Conservation (phyloP, 2,113 vertebrate species). For the Heterochromis multidens region DNA sequence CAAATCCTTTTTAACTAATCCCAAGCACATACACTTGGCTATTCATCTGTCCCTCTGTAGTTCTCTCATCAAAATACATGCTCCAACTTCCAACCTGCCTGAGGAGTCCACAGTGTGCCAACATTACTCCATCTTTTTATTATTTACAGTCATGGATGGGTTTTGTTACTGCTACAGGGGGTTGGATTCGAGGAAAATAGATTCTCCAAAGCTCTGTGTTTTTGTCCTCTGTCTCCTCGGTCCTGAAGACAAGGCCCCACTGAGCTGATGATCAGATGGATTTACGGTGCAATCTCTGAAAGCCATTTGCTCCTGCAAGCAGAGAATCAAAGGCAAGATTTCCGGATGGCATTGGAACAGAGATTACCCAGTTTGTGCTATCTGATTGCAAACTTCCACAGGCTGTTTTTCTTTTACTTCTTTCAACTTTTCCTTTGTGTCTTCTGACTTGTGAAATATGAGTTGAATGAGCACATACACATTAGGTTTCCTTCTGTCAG, state of each 20-base stretch:
- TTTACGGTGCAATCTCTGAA: conserved; percentile 68
- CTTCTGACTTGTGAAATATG: conserved; percentile 24
- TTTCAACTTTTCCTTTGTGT: conserved; percentile 16
- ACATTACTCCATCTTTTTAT: conserved; percentile 40
- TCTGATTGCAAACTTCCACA: conserved; percentile 74
- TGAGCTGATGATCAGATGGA: conserved; percentile 63
- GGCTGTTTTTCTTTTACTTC: conserved; percentile 61
- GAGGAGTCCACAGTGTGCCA: conserved; percentile 30
- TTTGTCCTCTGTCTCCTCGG: conserved; percentile 18
- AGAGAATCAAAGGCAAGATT: conserved; percentile 73
- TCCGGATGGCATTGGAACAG: conserved; percentile 69
- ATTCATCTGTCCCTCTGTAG: neutral
- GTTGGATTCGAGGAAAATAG: conserved; percentile 31
- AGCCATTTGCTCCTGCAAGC: conserved; percentile 70
- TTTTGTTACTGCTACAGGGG: conserved; percentile 34
- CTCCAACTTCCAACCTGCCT: conserved; percentile 38
- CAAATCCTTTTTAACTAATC: neutral
- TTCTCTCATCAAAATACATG: conserved; percentile 25
- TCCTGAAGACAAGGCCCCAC: conserved; percentile 46
- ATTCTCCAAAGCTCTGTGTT: conserved; percentile 33
- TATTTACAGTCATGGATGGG: conserved; percentile 42
- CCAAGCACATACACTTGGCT: neutral
- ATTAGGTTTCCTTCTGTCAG: neutral
- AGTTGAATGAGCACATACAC: conserved; percentile 2
- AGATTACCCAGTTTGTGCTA: conserved; percentile 73